Evolutionary conservation across 2,888 invertebrate species (phyloP), one percentile per base, ranked within the genome.

Genomic region (Anorthoa munda): DNA sequence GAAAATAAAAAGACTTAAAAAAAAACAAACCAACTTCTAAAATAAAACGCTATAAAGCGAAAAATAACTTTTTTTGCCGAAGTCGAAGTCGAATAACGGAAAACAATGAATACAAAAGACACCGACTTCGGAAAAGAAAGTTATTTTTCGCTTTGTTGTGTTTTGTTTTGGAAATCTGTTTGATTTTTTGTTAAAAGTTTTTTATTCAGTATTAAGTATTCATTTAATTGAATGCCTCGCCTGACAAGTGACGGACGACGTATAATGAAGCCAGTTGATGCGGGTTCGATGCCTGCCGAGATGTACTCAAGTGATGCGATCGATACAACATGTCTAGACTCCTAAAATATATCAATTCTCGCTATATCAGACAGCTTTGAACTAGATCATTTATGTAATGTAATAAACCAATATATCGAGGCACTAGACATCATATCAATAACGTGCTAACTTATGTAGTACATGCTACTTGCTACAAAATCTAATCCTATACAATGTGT

Each of bases 291-390:
- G 75, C 64, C 64, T 69, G 74, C 26, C 23, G 26, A 46, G 15
- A 55, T 26, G 48, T 31, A 45, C 55, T n/a, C n/a, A 39, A 56
- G 12, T 45, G 15, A 26, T 64, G 18, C 58, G 58, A 59, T 83
- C 79, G 70, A 72, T 76, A 65, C 60, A 13, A 61, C 61, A 75
- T 64, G 72, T 78, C 82, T 82, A 75, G 75, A 76, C 79, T 39
- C 50, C 4, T 58, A 26, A 21, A 45, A 53, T 72, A 61, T 75
- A 58, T 58, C 72, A 39, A 48, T 55, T 53, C 46, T 48, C 12
- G 39, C 58, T 45, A 50, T n/a, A 59, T 5, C 66, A 65, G 66
- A 66, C 76, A 59, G n/a, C 59, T 58, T 17, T 46, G 58, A 23
- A 66, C 56, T 48, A 23, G 53, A 61, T 74, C 74, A 66, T 23